phyloP scores from a whole-genome alignment of 1,140 invertebrate species.

The Drosophila biarmipes region DNA sequence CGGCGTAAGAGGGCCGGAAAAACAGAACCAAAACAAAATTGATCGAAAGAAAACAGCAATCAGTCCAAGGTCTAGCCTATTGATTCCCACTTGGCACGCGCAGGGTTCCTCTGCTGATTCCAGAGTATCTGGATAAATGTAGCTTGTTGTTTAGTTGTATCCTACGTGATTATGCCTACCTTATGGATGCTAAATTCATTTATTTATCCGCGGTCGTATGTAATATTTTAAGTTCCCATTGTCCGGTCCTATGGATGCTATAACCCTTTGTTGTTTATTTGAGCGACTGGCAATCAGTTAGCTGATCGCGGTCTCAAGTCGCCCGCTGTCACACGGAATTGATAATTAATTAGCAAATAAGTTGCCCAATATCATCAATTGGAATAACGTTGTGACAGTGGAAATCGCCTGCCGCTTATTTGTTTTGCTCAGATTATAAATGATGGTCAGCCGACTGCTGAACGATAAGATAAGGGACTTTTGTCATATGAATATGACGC shows the following conservation, averaged over 20 bases:
- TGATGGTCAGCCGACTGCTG: constrained; percentile 29
- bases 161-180: too few species aligned
- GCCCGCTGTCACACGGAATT: constrained; percentile 32
- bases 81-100: constrained; percentile 43
- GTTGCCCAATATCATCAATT: constrained; percentile 42
- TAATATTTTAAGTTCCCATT: not conserved
- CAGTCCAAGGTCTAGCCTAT: constrained; percentile 45
- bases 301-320: constrained; percentile 12
- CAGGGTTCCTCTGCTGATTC: not conserved
- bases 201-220: not conserved
- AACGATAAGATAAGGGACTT: constrained; percentile 38
- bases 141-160: not conserved
- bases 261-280: not conserved
- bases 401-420: constrained; percentile 23
- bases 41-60: constrained; percentile 34
- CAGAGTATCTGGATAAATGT: not conserved
- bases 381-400: constrained; percentile 30
- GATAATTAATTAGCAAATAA: constrained; percentile 59
- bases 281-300: constrained; percentile 11
- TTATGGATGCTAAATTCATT: not conserved
- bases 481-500: not conserved
- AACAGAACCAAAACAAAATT: constrained; percentile 30
- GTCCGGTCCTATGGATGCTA: too few species aligned
- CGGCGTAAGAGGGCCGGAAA: constrained; percentile 16
- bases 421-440: constrained; percentile 37